These are phyloP conservation scores for Apogon talboti DNA, from an alignment of 2,797 vertebrate species.

Conservation along the genomic window DNA sequence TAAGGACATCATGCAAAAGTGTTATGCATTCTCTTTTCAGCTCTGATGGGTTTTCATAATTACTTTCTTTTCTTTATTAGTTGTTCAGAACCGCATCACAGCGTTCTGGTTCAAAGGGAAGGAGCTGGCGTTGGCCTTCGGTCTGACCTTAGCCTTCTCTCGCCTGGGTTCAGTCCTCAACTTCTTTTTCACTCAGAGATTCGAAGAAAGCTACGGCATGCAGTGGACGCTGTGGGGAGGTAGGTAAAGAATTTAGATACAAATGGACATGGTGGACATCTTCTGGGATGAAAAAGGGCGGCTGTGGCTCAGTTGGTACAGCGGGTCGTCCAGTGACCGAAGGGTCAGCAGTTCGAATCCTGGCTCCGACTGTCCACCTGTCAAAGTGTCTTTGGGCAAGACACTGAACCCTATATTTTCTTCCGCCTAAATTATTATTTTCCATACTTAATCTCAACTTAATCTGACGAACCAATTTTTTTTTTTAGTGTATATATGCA, in stretches of 20 bases:
- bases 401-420: no score
- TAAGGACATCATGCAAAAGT: constrained; percentile 56
- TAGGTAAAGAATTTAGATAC: constrained; percentile 45
- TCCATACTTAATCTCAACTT: no score
- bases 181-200: constrained; percentile 88
- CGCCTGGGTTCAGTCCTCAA: constrained; percentile 87
- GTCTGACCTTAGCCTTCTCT: constrained; percentile 87
- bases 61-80: constrained; percentile 47
- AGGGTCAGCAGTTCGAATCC: no score
- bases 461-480: no score
- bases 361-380: no score
- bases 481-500: no score
- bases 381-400: no score
- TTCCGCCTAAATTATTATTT: no score
- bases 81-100: constrained; percentile 88
- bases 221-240: constrained; percentile 90
- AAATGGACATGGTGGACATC: not conserved
- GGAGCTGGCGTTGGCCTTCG: constrained; percentile 87
- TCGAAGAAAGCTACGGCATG: constrained; percentile 86
- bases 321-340: no score
- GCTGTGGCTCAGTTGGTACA: no score
- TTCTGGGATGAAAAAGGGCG: accelerated
- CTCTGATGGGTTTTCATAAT: not conserved
- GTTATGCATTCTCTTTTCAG: accelerated
- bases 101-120: constrained; percentile 90